phyloP scores from a whole-genome alignment of 2,797 vertebrate genomes.

The Salmo trutta region DNA sequence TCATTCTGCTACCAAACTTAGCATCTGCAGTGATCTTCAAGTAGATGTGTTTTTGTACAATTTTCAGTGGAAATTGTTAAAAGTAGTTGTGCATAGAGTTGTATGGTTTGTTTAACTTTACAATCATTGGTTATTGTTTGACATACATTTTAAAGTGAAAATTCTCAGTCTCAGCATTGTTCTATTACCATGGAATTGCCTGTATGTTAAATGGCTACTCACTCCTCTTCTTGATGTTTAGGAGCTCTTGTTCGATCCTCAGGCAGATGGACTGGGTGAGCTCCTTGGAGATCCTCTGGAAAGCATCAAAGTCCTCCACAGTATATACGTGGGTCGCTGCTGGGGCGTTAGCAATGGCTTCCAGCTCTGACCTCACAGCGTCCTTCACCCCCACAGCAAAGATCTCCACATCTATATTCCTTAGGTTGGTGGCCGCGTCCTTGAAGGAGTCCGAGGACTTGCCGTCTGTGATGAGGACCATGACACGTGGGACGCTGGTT shows the following conservation, averaged over 20 bases:
- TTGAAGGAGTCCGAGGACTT: slow-evolving; percentile 98
- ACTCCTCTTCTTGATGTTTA: slow-evolving; percentile 94
- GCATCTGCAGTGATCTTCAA: too few relatives aligned
- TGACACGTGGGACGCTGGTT: slow-evolving; percentile 90
- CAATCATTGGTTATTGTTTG: too few relatives aligned
- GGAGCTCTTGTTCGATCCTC: slow-evolving; percentile 95
- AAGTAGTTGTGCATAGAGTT: too few relatives aligned
- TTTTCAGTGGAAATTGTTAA: too few relatives aligned
- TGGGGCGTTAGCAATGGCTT: slow-evolving; percentile 92
- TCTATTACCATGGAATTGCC: too few relatives aligned
- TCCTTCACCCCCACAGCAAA: slow-evolving; percentile 99
- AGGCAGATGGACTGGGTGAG: slow-evolving; percentile 97
- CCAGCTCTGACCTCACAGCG: slow-evolving; percentile 92
- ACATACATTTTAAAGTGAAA: too few relatives aligned
- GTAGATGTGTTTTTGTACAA: too few relatives aligned
- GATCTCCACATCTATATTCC: slow-evolving; percentile 93
- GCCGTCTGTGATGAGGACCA: slow-evolving; percentile 98
- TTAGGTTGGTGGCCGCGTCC: slow-evolving; percentile 88
- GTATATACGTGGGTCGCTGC: slow-evolving; percentile 91
- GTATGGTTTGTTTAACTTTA: too few relatives aligned
- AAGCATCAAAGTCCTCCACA: slow-evolving; percentile 98
- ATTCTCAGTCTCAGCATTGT: too few relatives aligned
- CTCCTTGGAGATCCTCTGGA: slow-evolving; percentile 97
- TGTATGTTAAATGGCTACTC: slow-evolving; percentile 59
- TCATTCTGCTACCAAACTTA: too few relatives aligned